These are phyloP conservation scores for Trematomus bernacchii DNA, from an alignment of 2,797 vertebrate genomes.

Conservation along the genomic window DNA sequence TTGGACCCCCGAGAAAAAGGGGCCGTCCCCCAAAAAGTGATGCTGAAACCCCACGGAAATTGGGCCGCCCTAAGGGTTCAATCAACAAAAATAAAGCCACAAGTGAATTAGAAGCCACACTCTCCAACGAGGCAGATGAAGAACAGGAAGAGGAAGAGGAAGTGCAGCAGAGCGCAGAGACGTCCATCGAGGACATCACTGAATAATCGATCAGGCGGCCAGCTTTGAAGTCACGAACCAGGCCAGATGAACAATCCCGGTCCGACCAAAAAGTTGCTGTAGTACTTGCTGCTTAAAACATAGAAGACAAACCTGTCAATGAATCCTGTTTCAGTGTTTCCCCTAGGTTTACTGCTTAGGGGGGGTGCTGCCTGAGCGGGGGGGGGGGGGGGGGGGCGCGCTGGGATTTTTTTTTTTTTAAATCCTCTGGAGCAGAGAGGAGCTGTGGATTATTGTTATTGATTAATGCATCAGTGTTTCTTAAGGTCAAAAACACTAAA, in stretches of 20 bases:
- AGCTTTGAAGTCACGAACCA: constrained; percentile 39
- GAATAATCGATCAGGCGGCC: constrained; percentile 41
- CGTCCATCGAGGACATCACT: not conserved
- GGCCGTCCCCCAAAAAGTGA: constrained; percentile 65
- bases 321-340: constrained; percentile 57
- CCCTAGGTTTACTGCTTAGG: too few species aligned
- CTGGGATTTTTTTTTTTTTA: too few species aligned
- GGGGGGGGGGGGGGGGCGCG: too few species aligned
- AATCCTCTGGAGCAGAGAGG: too few species aligned
- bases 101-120: constrained; percentile 3
- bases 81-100: constrained; percentile 60
- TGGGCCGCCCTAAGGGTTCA: constrained; percentile 80
- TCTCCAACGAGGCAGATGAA: constrained; percentile 2
- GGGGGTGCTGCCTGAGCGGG: too few species aligned
- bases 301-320: constrained; percentile 51
- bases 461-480: too few species aligned
- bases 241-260: constrained; percentile 51
- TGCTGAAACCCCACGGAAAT: constrained; percentile 51
- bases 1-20: constrained; percentile 61
- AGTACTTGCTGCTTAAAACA: constrained; percentile 42
- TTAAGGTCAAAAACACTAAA: too few species aligned
- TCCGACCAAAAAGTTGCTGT: constrained; percentile 54
- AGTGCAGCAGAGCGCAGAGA: not conserved
- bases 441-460: too few species aligned
- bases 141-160: constrained; percentile 22